These are phyloP conservation scores for Solenodon paradoxus DNA, from an alignment of 2,113 vertebrate genomes.

Conservation along the genomic window DNA sequence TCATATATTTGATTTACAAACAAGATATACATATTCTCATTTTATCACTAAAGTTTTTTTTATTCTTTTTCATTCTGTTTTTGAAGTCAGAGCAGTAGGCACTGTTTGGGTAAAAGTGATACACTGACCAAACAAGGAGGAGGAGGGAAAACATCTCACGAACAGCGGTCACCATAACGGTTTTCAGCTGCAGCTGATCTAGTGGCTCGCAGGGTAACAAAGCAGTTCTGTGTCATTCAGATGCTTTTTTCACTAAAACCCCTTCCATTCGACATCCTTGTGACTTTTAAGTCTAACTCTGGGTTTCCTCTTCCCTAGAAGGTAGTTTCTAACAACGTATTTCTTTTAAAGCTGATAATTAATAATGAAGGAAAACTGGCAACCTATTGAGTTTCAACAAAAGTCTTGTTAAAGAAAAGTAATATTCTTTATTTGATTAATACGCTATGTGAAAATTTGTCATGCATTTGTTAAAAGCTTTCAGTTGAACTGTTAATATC, in stretches of 20 bases:
- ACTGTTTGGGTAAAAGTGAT: constrained; percentile 72
- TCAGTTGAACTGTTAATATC: constrained; percentile 39
- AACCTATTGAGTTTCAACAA: constrained; percentile 51
- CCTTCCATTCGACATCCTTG: constrained; percentile 61
- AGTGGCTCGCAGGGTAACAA: constrained; percentile 75
- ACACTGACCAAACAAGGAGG: constrained; percentile 66
- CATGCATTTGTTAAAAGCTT: constrained; percentile 55
- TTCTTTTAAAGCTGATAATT: constrained; percentile 78
- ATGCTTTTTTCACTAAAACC: constrained; percentile 60
- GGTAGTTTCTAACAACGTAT: constrained; percentile 64
- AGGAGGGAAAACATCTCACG: constrained; percentile 60
- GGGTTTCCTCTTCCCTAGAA: constrained; percentile 75
- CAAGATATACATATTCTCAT: constrained; percentile 70
- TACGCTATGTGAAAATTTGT: constrained; percentile 47
- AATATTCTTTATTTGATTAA: constrained; percentile 58
- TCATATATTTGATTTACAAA: constrained; percentile 70
- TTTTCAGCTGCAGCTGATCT: constrained; percentile 74
- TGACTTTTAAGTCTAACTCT: constrained; percentile 71
- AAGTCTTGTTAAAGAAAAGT: constrained; percentile 18
- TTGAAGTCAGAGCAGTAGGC: constrained; percentile 74
- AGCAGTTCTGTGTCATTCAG: constrained; percentile 73
- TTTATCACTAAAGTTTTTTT: constrained; percentile 74
- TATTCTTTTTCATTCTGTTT: constrained; percentile 72
- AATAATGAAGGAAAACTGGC: constrained; percentile 67
- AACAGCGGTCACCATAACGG: constrained; percentile 73